A percentile compares a stretch with the other conserved stretches of the same genome.
Evolutionary conservation across 2,797 vertebrate species (phyloP).

Genomic region (Lithobates sylvaticus): DNA sequence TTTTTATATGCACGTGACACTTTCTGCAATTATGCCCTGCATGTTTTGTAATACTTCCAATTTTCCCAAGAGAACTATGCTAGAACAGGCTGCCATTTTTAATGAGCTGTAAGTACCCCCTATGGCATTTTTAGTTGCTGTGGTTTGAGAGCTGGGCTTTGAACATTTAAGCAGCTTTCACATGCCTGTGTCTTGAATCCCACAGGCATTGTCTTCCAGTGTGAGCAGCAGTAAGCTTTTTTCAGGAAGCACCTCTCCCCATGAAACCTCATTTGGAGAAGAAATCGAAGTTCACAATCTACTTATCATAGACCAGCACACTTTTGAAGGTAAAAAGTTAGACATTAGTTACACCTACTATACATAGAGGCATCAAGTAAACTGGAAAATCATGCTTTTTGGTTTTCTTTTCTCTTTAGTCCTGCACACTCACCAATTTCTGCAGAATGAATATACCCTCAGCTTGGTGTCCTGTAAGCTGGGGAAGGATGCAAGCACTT

Average conservation of each 20-base stretch:
- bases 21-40: too few species aligned
- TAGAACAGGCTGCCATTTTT: too few species aligned
- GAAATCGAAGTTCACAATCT: constrained; percentile 98
- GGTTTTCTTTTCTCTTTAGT: constrained; percentile 73
- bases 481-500: constrained; percentile 93
- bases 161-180: neutral
- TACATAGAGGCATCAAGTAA: neutral
- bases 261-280: constrained; percentile 96
- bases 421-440: constrained; percentile 96
- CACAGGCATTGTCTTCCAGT: constrained; percentile 94
- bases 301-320: constrained; percentile 97
- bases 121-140: too few species aligned
- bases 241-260: constrained; percentile 96
- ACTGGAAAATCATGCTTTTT: neutral
- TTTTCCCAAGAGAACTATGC: too few species aligned
- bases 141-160: too few species aligned
- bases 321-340: constrained; percentile 88
- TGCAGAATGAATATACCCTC: constrained; percentile 94
- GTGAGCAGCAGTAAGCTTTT: constrained; percentile 98
- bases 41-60: too few species aligned
- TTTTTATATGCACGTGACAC: too few species aligned
- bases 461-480: constrained; percentile 98
- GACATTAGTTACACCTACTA: neutral
- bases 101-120: too few species aligned
- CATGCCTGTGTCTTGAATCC: neutral